Evolutionary conservation across 2,888 invertebrate species (phyloP).

Genomic region (Aleiodes leptofemur): DNA sequence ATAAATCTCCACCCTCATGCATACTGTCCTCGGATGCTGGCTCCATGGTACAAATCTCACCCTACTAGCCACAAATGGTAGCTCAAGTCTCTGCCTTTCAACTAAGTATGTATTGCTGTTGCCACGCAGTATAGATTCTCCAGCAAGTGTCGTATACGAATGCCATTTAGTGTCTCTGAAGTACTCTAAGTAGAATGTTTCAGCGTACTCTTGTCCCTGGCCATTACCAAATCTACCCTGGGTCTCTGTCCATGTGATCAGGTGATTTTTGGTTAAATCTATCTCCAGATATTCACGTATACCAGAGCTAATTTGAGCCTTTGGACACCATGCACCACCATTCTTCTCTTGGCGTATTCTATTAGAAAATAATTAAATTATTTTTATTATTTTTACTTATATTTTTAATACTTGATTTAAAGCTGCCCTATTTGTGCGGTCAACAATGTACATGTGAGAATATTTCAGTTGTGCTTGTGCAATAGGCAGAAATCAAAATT

Average conservation of each 20-base stretch:
- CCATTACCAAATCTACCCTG: slow-evolving; percentile 95
- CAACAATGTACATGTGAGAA: too few species aligned
- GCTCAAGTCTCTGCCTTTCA: slow-evolving; percentile 83
- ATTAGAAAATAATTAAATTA: slow-evolving; percentile 53
- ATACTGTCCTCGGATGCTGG: slow-evolving; percentile 89
- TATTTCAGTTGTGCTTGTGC: too few species aligned
- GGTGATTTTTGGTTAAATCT: slow-evolving; percentile 84
- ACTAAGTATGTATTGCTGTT: slow-evolving; percentile 87
- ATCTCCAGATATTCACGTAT: slow-evolving; percentile 90
- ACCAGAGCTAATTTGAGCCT: slow-evolving; percentile 84
- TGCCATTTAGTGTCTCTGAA: slow-evolving; percentile 86
- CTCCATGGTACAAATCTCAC: slow-evolving; percentile 93
- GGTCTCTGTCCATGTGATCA: slow-evolving; percentile 90
- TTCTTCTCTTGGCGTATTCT: slow-evolving; percentile 91
- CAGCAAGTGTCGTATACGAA: slow-evolving; percentile 86
- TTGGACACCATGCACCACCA: slow-evolving; percentile 96
- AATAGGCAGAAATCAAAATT: too few species aligned
- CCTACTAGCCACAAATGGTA: slow-evolving; percentile 90
- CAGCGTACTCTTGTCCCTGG: slow-evolving; percentile 91
- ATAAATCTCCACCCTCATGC: slow-evolving; percentile 94
- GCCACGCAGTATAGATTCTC: slow-evolving; percentile 84
- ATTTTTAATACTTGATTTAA: too few species aligned
- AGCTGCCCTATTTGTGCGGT: too few species aligned
- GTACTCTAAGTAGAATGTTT: slow-evolving; percentile 89
- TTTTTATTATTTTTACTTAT: too few species aligned